Evolutionary conservation across 2,113 vertebrate species (phyloP).

Genomic region (Alligator mississippiensis): DNA sequence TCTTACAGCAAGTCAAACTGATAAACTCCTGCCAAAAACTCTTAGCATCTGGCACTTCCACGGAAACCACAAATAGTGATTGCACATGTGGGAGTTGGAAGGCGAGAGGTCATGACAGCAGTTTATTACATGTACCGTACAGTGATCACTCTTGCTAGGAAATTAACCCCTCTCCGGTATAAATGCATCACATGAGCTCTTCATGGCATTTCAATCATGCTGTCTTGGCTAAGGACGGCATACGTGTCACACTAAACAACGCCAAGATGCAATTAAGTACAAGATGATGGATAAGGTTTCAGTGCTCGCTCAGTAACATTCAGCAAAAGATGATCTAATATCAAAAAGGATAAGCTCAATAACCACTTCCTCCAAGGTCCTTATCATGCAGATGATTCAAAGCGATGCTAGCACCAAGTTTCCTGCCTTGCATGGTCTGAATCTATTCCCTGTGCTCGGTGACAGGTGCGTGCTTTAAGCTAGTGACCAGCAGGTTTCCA

Average conservation of each 20-base stretch:
- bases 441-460: background rate
- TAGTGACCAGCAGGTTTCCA: background rate
- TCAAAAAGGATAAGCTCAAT: background rate
- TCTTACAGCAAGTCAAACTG: constrained; percentile 51
- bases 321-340: background rate
- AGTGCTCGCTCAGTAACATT: constrained; percentile 21
- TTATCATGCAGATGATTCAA: background rate
- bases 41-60: constrained; percentile 67
- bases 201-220: background rate
- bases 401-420: accelerated
- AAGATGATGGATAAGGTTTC: constrained; percentile 68
- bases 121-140: constrained; percentile 77
- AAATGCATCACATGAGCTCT: constrained; percentile 49
- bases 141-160: constrained; percentile 64
- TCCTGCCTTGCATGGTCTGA: accelerated
- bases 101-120: constrained; percentile 73
- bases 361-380: background rate
- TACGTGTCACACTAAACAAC: background rate
- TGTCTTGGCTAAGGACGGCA: constrained; percentile 56
- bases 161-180: constrained; percentile 52
- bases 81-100: constrained; percentile 63
- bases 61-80: constrained; percentile 58
- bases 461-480: accelerated
- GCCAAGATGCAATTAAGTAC: constrained; percentile 64
- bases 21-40: constrained; percentile 70